These are phyloP conservation scores for Iguana delicatissima DNA, from an alignment of 2,797 vertebrate genomes.

Conservation along the genomic window DNA sequence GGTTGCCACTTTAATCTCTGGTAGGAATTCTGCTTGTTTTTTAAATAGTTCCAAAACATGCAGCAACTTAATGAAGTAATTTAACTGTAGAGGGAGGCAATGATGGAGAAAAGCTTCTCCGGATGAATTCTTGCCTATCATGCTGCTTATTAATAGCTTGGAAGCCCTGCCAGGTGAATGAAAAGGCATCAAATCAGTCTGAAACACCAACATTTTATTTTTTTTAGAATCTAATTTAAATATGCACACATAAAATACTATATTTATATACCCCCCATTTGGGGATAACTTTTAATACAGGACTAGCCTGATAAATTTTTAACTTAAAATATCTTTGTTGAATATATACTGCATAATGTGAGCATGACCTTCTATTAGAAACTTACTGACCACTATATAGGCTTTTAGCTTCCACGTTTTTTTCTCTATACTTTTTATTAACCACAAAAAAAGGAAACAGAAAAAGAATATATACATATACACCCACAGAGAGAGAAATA, in stretches of 20 bases:
- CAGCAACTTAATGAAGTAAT: neutral
- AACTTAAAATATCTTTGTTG: neutral
- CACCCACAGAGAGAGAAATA: too few relatives aligned
- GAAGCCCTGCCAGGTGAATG: neutral
- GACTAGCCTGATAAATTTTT: neutral
- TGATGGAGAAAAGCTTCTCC: neutral
- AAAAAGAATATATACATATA: too few relatives aligned
- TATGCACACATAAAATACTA: neutral
- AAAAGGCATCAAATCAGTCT: conserved; percentile 1
- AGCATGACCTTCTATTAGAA: neutral
- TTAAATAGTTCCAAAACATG: neutral
- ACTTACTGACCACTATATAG: neutral
- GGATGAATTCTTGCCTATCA: conserved; percentile 1
- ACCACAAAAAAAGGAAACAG: too few relatives aligned
- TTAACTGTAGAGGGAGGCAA: neutral
- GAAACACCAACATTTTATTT: neutral
- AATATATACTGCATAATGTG: neutral
- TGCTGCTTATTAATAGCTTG: neutral
- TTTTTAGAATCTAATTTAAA: neutral
- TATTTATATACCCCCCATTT: neutral
- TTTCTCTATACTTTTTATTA: too few relatives aligned
- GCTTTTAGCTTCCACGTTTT: neutral
- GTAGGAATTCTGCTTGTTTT: neutral
- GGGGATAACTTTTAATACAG: neutral
- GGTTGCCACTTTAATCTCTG: neutral